Conservation (phyloP, 1,140 invertebrate genomes). For the Bombus ignitus region DNA sequence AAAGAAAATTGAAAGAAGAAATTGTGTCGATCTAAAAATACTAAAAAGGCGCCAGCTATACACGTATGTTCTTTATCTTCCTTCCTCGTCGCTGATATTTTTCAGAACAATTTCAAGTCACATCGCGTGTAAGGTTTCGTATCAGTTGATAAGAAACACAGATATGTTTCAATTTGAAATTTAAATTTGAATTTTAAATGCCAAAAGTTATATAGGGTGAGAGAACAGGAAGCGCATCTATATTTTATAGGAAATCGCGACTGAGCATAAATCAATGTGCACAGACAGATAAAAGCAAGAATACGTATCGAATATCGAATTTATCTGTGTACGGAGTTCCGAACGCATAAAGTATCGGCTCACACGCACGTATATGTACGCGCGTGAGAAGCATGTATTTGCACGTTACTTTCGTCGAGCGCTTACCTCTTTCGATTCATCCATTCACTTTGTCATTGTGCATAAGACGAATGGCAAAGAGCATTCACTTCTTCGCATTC, state of each 20-base stretch:
- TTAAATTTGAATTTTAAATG: too few species aligned
- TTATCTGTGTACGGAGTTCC: conserved; percentile 22
- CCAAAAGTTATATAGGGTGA: not conserved
- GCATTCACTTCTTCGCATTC: conserved; percentile 20
- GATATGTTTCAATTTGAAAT: not conserved
- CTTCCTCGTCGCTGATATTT: not conserved
- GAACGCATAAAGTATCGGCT: conserved; percentile 24
- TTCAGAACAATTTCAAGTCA: too few species aligned
- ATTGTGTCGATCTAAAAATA: too few species aligned
- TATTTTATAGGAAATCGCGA: not conserved
- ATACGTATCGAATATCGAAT: conserved; percentile 37
- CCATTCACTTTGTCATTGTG: conserved; percentile 50
- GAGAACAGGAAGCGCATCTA: not conserved
- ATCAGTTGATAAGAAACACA: not conserved
- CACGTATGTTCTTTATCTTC: too few species aligned
- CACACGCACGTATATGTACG: not conserved
- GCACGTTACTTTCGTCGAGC: conserved; percentile 30
- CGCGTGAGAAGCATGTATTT: conserved; percentile 37
- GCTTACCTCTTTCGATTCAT: conserved; percentile 33
- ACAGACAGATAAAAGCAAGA: conserved; percentile 3
- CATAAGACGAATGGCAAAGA: conserved; percentile 35
- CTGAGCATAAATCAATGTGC: conserved; percentile 4
- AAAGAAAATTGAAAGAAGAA: too few species aligned
- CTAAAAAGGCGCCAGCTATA: too few species aligned
- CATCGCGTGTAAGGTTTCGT: accelerated